phyloP scores from a whole-genome alignment of 1,140 invertebrate genomes.

The Chironomus tepperi region DNA sequence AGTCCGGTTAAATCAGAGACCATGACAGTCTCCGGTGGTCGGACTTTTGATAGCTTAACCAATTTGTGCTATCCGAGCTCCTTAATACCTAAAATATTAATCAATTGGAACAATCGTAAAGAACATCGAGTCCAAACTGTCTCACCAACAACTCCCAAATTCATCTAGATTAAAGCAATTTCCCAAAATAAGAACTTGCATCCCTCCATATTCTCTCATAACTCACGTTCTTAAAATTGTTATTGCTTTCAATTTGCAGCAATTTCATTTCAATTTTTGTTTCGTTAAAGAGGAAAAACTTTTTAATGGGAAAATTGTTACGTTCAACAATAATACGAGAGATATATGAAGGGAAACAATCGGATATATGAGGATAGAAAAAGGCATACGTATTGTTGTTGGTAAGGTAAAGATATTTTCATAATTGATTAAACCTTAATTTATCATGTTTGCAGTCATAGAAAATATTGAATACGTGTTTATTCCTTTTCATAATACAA shows the following conservation, averaged over 20 bases:
- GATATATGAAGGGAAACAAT: neutral
- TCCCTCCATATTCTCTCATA: neutral
- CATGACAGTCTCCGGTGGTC: too few relatives aligned
- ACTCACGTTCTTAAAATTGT: conserved; percentile 10
- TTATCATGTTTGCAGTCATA: conserved; percentile 21
- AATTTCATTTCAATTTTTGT: neutral
- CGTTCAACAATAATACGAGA: neutral
- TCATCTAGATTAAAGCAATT: too few relatives aligned
- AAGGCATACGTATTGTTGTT: too few relatives aligned
- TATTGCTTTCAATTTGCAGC: conserved; percentile 23
- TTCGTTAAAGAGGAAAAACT: neutral
- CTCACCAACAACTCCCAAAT: too few relatives aligned
- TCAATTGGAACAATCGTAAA: too few relatives aligned
- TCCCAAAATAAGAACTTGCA: too few relatives aligned
- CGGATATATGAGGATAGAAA: neutral
- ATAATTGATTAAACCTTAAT: conserved; percentile 23
- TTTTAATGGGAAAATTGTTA: conserved; percentile 22
- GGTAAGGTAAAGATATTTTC: conserved; percentile 12
- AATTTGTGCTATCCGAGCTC: too few relatives aligned
- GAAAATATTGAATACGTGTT: conserved; percentile 22
- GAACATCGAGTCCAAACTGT: too few relatives aligned
- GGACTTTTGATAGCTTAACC: too few relatives aligned
- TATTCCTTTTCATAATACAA: conserved; percentile 10
- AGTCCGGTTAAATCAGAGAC: too few relatives aligned
- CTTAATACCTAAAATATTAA: too few relatives aligned